These are phyloP conservation scores for Apotomis capreana DNA, from an alignment of 2,888 invertebrate species.

Conservation along the genomic window DNA sequence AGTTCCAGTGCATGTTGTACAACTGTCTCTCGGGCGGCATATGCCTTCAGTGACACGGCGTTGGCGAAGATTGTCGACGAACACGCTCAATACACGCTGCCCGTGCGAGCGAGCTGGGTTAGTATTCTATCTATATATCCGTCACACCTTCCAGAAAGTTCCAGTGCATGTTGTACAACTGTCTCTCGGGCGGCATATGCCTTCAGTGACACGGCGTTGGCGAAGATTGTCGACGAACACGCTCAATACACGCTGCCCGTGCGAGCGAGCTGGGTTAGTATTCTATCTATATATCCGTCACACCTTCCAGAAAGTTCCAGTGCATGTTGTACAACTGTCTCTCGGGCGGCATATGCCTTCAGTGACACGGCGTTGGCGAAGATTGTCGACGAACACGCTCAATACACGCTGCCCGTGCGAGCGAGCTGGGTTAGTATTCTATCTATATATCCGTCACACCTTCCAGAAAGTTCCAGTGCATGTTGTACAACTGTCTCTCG, in stretches of 20 bases:
- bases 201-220: constrained; percentile 53
- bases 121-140: constrained; percentile 14
- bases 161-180: constrained; percentile 59
- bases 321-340: constrained; percentile 60
- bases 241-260: constrained; percentile 48
- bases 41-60: constrained; percentile 44
- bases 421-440: constrained; percentile 40
- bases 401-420: constrained; percentile 48
- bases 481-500: too few relatives aligned
- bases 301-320: constrained; percentile 49
- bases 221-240: constrained; percentile 48
- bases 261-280: constrained; percentile 36
- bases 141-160: constrained; percentile 44
- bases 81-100: constrained; percentile 45
- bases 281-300: neutral
- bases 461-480: too few relatives aligned
- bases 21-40: constrained; percentile 59
- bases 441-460: too few relatives aligned
- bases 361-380: constrained; percentile 49
- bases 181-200: constrained; percentile 58
- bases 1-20: constrained; percentile 58
- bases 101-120: constrained; percentile 44
- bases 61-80: constrained; percentile 54
- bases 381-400: constrained; percentile 49
- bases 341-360: constrained; percentile 57